Base-by-base conservation (phyloP, 2,113 vertebrate species). In the Tupaia tana region DNA sequence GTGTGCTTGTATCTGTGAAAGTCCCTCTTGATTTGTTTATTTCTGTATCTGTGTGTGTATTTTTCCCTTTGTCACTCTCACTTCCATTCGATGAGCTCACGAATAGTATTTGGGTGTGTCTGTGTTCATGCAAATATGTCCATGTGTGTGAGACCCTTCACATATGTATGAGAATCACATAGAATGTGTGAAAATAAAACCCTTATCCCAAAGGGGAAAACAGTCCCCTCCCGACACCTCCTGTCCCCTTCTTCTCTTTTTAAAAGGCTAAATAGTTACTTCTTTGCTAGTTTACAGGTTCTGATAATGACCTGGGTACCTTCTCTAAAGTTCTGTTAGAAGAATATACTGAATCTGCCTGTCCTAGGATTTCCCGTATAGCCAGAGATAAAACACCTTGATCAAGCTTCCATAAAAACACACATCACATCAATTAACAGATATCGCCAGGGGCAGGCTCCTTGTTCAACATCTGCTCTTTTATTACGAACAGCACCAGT, bases 391-490 rank as follows among this genome's bases (percentile, higher is more conserved):
- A 96, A 96, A 95, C 79, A 89, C 88, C 75, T 92, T 96, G 87
- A 93, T 95, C 86, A 89, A 89, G 92, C 64, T 83, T 92, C 93
- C 88, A 88, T 97, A 93, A 97, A 97, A 95, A 85, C 88, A 93
- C 95, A 96, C 88, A 95, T 92, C 94, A 97, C 96, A 97, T 98
- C 97, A 98, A 98, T 98, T 98, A 98, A 96, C 97, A 96, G 96
- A 97, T 96, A 98, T 93, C 52, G 98, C 98, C 98, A 75, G 96
- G 97, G 98, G 98, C 98, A 97, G 96, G 64, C 70, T 97, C 93
- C 97, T 97, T 97, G 94, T 97, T 98, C 96, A 97, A 97, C 97
- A 98, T 97, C 97, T 98, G 98, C 97, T 98, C 69, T 97, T 97
- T 96, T 95, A 81, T 96, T 97, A 90, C 93, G 15, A 86, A 90